Evolutionary conservation across 1,140 invertebrate species (phyloP).

Genomic region (Episyrphus balteatus): DNA sequence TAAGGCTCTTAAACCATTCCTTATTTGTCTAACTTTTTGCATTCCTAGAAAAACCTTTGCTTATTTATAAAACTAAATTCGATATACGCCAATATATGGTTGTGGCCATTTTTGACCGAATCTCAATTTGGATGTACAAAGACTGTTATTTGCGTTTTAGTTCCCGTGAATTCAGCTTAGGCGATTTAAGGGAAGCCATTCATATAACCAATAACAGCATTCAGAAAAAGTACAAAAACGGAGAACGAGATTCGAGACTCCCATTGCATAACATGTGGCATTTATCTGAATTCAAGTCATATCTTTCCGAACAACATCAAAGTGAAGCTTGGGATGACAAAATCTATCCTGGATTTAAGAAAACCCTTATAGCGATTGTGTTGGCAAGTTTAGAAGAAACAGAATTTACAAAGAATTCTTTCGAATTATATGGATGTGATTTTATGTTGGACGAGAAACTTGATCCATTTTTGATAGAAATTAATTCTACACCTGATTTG

Average conservation of each 20-base stretch:
- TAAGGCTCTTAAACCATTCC: constrained; percentile 29
- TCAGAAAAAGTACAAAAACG: constrained; percentile 71
- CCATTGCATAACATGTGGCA: constrained; percentile 80
- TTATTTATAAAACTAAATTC: constrained; percentile 83
- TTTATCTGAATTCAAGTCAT: constrained; percentile 59
- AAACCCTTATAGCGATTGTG: constrained; percentile 69
- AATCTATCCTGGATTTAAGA: constrained; percentile 79
- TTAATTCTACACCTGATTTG: constrained; percentile 83
- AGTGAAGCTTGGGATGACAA: constrained; percentile 47
- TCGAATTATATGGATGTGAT: constrained; percentile 87
- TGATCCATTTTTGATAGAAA: constrained; percentile 84
- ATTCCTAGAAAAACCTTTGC: constrained; percentile 60
- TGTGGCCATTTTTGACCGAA: constrained; percentile 63
- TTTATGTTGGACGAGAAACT: constrained; percentile 80
- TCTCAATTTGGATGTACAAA: constrained; percentile 83
- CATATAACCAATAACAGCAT: constrained; percentile 89
- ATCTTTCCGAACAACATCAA: constrained; percentile 41
- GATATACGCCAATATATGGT: constrained; percentile 86
- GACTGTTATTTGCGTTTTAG: constrained; percentile 83
- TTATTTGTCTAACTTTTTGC: constrained; percentile 7
- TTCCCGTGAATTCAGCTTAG: constrained; percentile 72
- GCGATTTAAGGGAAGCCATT: constrained; percentile 75
- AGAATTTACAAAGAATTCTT: constrained; percentile 62
- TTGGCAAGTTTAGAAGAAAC: constrained; percentile 66
- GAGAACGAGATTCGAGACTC: constrained; percentile 50